Conservation (phyloP, 2,888 invertebrate genomes). For the Synergus itoensis region DNA sequence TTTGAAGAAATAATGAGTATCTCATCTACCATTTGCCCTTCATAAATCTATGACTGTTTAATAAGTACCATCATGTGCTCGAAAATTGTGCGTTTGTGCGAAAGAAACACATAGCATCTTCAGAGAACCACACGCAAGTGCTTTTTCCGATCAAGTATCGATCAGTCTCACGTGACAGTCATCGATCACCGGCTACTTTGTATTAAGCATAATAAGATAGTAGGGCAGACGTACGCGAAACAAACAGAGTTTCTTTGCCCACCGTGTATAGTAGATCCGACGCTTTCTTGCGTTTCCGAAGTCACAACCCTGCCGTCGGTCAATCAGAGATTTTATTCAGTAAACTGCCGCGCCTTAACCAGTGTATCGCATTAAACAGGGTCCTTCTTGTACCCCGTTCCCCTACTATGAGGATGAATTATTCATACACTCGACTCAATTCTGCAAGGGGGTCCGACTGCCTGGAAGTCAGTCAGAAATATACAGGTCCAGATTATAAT, state of each 20-base stretch:
- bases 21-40: background rate
- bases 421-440: constrained; percentile 74
- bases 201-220: constrained; percentile 7
- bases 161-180: constrained; percentile 3
- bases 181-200: constrained; percentile 2
- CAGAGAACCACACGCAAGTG: background rate
- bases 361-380: constrained; percentile 75
- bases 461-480: constrained; percentile 69
- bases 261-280: constrained; percentile 43
- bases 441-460: constrained; percentile 70
- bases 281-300: constrained; percentile 66
- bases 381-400: constrained; percentile 58
- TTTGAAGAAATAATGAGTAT: background rate
- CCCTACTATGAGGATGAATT: constrained; percentile 67
- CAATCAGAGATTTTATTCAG: constrained; percentile 75
- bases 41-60: background rate
- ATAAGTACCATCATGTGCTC: background rate
- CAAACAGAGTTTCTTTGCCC: background rate
- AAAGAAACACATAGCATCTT: constrained; percentile 1
- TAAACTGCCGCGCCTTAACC: constrained; percentile 72
- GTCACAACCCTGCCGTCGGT: constrained; percentile 70
- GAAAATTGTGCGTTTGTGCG: background rate
- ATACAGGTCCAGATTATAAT: constrained; percentile 66
- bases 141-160: constrained; percentile 7
- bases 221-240: background rate